Evolutionary conservation across 2,888 invertebrate genomes (phyloP).

Genomic region (Tetanocera ferruginea): DNA sequence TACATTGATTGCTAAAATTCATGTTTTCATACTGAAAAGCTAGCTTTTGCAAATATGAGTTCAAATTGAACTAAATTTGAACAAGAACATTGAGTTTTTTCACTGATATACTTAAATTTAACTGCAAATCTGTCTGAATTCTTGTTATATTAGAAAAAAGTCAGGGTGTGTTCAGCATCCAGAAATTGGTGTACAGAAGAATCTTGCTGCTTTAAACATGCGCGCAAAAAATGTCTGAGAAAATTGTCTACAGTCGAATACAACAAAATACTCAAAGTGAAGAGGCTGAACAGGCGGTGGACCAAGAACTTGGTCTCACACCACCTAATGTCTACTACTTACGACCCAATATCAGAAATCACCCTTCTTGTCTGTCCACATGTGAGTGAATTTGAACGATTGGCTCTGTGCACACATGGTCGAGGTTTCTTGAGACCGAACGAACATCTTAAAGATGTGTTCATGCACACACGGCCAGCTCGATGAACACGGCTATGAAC

Average conservation of each 20-base stretch:
- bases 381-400: conserved; percentile 7
- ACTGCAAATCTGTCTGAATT: neutral
- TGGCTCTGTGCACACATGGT: conserved; percentile 28
- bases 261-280: neutral
- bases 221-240: neutral
- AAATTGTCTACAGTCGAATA: no score
- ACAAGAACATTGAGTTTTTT: neutral
- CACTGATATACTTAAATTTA: neutral
- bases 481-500: conserved; percentile 29
- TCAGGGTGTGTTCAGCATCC: conserved; percentile 20
- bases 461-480: conserved; percentile 36
- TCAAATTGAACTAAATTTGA: neutral
- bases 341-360: neutral
- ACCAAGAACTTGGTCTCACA: neutral
- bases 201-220: neutral
- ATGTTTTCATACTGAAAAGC: neutral
- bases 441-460: conserved; percentile 22
- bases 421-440: conserved; percentile 28
- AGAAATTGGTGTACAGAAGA: conserved; percentile 16
- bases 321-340: neutral
- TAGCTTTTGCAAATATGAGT: neutral
- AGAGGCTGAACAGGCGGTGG: neutral
- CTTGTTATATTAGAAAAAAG: conserved; percentile 1
- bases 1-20: no score
- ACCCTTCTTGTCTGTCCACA: conserved; percentile 13